Percentiles rank a stretch among this genome's conserved stretches.
Conservation (phyloP, 2,113 vertebrate genomes). For the Pachypanchax playfairii region DNA sequence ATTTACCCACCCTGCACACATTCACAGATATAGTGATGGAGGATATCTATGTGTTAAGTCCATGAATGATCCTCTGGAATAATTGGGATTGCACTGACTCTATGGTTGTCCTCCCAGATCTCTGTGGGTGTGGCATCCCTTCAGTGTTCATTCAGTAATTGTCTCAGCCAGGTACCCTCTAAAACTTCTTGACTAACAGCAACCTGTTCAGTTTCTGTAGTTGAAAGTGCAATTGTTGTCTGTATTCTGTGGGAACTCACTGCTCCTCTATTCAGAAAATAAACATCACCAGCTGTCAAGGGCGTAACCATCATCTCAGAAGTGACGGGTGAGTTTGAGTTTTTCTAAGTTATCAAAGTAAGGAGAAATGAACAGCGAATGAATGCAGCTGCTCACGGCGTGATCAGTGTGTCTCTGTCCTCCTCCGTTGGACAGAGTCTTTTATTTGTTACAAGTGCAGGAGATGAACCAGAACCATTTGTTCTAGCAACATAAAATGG, state of each 20-base stretch:
- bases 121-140: not conserved
- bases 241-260: slow-evolving; percentile 2
- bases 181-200: not conserved
- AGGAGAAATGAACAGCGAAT: too few species aligned
- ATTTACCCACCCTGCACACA: not conserved
- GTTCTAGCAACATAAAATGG: too few species aligned
- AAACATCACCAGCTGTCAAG: not conserved
- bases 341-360: too few species aligned
- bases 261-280: not conserved
- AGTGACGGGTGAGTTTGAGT: too few species aligned
- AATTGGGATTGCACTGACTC: not conserved
- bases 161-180: slow-evolving; percentile 1
- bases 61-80: not conserved
- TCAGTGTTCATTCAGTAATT: not conserved
- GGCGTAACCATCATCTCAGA: too few species aligned
- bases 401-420: too few species aligned
- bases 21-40: not conserved
- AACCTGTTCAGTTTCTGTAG: slow-evolving; percentile 4
- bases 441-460: too few species aligned
- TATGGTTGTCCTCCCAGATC: slow-evolving; percentile 6
- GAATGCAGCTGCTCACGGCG: too few species aligned
- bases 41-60: not conserved
- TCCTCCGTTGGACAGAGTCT: too few species aligned
- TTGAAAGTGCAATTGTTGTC: slow-evolving; percentile 8
- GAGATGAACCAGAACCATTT: too few species aligned